Evolutionary conservation across 2,113 vertebrate species (phyloP).

Genomic region (Paramormyrops kingsleyae): DNA sequence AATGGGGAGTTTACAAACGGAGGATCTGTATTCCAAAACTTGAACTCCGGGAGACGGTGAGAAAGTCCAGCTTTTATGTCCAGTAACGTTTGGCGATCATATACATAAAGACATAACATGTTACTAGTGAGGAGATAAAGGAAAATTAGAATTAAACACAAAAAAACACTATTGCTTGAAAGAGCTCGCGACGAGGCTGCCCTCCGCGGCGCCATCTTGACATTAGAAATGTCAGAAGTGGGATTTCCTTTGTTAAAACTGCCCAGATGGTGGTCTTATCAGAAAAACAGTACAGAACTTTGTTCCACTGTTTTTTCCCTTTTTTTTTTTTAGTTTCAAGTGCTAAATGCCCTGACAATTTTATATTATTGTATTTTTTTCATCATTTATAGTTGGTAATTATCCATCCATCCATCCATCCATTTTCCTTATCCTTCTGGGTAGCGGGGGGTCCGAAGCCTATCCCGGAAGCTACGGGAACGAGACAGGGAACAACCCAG

Average conservation of each 20-base stretch:
- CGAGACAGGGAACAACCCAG: no score
- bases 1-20: neutral
- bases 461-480: no score
- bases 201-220: neutral
- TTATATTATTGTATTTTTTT: neutral
- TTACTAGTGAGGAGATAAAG: neutral
- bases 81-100: neutral
- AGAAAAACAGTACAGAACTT: neutral
- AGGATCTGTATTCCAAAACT: neutral
- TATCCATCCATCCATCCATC: no score
- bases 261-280: neutral
- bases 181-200: neutral
- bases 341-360: neutral
- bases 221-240: no score
- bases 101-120: neutral
- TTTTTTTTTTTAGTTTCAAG: neutral
- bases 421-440: no score
- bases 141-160: neutral
- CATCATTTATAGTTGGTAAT: neutral
- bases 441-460: no score
- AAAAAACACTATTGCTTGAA: neutral
- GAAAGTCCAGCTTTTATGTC: neutral
- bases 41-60: neutral
- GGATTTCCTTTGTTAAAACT: neutral
- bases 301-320: neutral